Conservation (phyloP, 1,140 invertebrate genomes). For the Papilio machaon region DNA sequence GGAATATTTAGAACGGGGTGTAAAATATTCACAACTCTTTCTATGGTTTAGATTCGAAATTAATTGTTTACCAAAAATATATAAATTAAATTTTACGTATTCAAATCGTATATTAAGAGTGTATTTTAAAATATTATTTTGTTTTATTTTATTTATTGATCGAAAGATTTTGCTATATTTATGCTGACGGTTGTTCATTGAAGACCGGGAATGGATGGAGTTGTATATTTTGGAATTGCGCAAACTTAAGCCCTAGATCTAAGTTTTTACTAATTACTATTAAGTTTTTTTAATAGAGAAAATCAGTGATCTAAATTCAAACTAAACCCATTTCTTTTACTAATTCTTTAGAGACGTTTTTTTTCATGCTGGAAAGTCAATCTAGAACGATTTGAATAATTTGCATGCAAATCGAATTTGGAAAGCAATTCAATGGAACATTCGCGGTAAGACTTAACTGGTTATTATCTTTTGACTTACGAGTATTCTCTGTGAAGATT, state of each 20-base stretch:
- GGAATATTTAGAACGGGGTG: not conserved
- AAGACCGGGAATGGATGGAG: not conserved
- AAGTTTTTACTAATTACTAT: no score
- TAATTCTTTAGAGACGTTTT: not conserved
- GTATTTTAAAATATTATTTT: not conserved
- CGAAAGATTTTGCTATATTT: not conserved
- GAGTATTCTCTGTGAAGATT: slow-evolving; percentile 14
- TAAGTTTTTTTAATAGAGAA: no score
- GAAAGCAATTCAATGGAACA: slow-evolving; percentile 33
- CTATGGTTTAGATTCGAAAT: slow-evolving; percentile 6
- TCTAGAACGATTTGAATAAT: slow-evolving; percentile 28
- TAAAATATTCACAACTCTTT: slow-evolving; percentile 13
- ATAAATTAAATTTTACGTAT: not conserved
- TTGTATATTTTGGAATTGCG: no score
- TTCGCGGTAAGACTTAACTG: slow-evolving; percentile 24
- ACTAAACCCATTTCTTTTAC: not conserved
- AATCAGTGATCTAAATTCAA: not conserved
- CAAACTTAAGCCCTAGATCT: no score
- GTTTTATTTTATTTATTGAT: not conserved
- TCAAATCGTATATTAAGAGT: not conserved
- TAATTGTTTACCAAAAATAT: not conserved
- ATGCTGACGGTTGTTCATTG: not conserved
- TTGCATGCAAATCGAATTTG: slow-evolving; percentile 38
- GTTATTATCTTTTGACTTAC: slow-evolving; percentile 22
- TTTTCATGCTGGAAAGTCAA: slow-evolving; percentile 25